Percentiles rank a stretch among this genome's conserved stretches.
These are phyloP conservation scores for Mormyrus hasselquistii DNA, from an alignment of 2,797 vertebrate species.

Conservation along the genomic window DNA sequence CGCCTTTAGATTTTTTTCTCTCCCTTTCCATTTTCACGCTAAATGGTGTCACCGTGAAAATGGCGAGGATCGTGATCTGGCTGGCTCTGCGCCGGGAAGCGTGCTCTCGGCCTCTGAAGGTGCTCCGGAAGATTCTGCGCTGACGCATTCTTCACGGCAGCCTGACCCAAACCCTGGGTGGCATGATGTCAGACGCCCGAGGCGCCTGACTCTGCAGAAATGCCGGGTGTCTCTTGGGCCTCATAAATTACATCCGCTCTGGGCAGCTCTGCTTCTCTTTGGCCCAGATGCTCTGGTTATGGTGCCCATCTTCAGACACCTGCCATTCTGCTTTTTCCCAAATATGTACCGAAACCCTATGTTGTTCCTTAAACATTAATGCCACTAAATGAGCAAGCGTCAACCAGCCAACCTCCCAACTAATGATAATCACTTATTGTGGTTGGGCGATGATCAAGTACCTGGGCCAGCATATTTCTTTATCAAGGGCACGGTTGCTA, in stretches of 20 bases:
- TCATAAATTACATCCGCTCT: not conserved
- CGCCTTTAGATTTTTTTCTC: not conserved
- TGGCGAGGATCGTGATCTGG: not conserved
- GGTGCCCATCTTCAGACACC: not conserved
- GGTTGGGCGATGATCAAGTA: not conserved
- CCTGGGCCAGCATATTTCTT: not conserved
- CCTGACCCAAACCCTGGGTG: not conserved
- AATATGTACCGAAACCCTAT: not conserved
- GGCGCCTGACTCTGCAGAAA: not conserved
- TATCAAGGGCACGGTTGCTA: not conserved
- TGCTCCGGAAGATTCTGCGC: not conserved
- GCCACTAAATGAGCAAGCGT: not conserved
- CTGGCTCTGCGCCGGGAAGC: not conserved
- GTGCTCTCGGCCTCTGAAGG: not conserved
- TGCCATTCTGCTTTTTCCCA: not conserved
- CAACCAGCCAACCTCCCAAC: not conserved
- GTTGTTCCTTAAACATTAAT: not conserved
- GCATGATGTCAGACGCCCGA: not conserved
- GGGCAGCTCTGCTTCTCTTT: not conserved
- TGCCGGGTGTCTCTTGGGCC: not conserved
- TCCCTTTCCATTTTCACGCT: not conserved
- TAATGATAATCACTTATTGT: not conserved
- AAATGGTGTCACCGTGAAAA: constrained; percentile 9
- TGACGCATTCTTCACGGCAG: not conserved
- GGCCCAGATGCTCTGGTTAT: not conserved